Evolutionary conservation across 2,888 invertebrate species (phyloP), one percentile per base, ranked within the genome.

Genomic region (Noctua comes): DNA sequence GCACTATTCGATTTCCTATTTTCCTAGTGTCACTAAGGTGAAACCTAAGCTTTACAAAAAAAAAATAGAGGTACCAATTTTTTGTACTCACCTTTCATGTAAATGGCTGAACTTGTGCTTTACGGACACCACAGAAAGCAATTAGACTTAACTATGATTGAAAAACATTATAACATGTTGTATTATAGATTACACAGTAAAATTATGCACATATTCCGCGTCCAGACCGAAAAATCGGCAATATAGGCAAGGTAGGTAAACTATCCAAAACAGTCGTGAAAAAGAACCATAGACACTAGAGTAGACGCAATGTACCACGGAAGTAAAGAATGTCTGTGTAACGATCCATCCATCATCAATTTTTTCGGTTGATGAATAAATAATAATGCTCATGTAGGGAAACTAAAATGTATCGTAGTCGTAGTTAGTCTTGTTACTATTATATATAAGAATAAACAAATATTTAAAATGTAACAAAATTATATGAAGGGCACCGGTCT

Each of bases 191-290:
- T 90, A 89, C 88, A 90, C 88, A 88, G 87, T 90, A 92, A 89
- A 95, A 93, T 91, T 89, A 92, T 91, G 93, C 92, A 93, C 95
- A 96, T 96, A 91, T 93, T 95, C 90, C 92, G 93, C 92, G 92
- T 90, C 86, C 90, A 92, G 89, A 93, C 93, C 93, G 94, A 95
- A 95, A 95, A 96, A 93, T 96, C 96, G 96, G 96, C 96, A 94
- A 95, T 96, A 91, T 95, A 95, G 82, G 94, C 95, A 94, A 95
- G 95, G 94, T 95, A 96, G 94, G 94, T 95, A 95, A 96, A 96
- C 96, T 96, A 96, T 95, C 94, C 96, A 97, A 97, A 97, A 97
- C 96, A 97, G 96, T 96, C 96, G 95, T 96, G 96, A 96, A 96
- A 96, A 96, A 95, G 94, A 91, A 93, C 93, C 96, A 96, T 95